Evolutionary conservation across 2,797 vertebrate species (phyloP), one percentile per base, ranked within the genome.

Genomic region (Arctocebus calabarensis): DNA sequence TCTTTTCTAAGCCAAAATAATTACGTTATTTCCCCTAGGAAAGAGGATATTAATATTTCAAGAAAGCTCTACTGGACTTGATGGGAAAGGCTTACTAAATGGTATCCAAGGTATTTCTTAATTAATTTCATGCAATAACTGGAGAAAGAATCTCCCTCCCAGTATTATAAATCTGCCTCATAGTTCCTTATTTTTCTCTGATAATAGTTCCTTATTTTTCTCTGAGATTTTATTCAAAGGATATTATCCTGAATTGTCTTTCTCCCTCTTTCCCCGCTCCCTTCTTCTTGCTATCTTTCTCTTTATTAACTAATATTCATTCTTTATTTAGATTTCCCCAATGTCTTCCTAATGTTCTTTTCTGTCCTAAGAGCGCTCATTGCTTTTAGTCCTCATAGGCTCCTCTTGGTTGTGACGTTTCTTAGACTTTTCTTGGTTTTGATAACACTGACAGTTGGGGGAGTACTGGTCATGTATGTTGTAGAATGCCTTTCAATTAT

Each of bases 161-260:
- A 84, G 19, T 91, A 82, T 78, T 29, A 27, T 40, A 93, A 75
- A 83, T 66, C 81, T 95, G n/a, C 68, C 73, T 71, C 84, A 59
- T 59, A 7, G 27, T 34, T 1, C 14, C 37, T 40, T 11, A 22
- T 13, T 81, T 5, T 96, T 92, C 29, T 74, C 94, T 96, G 7
- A 40, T 71, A 87, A 59, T 59, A 7, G 27, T 34, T 1, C 14
- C 37, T 40, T 11, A 22, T 13, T 81, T 5, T 96, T 92, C 29
- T 74, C 94, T 96, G 7, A 40, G 70, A 73, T 55, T 87, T 1
- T 90, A 59, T 78, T 83, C 90, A 96, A 3, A 97, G 75, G 40
- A 59, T 55, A 85, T 93, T 95, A 27, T 94, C 96, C 71, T 7
- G 14, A 20, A 62, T 25, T 81, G 2, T 40, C 25, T 84, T 7